Conservation (phyloP, 2,797 vertebrate genomes). For the Periparus ater region DNA sequence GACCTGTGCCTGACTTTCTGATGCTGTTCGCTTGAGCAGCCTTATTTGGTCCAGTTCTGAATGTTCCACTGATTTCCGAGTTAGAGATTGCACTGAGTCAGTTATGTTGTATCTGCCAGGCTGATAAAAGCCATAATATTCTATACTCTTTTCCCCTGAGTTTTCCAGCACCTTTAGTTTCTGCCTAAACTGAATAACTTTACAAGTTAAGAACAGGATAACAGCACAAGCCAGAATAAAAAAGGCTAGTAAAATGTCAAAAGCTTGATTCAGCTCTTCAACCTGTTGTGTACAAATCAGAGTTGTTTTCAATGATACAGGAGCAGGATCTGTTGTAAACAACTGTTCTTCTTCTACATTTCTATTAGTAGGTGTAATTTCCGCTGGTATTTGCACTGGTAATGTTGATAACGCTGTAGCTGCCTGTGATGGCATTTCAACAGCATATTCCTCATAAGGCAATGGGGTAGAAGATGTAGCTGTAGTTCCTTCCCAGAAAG, state of each 20-base stretch:
- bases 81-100: constrained; percentile 57
- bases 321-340: constrained; percentile 47
- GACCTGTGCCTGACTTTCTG: constrained; percentile 79
- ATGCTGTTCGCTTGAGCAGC: constrained; percentile 71
- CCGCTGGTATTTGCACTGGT: constrained; percentile 38
- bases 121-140: constrained; percentile 83
- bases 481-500: constrained; percentile 41
- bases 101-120: constrained; percentile 75
- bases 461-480: constrained; percentile 8
- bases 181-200: constrained; percentile 74
- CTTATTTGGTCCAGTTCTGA: constrained; percentile 71
- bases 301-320: constrained; percentile 69
- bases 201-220: constrained; percentile 76
- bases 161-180: constrained; percentile 71
- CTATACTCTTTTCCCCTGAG: constrained; percentile 76
- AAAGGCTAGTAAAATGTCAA: constrained; percentile 80
- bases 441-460: constrained; percentile 24
- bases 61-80: constrained; percentile 51
- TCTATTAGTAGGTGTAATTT: constrained; percentile 57
- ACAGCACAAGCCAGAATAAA: constrained; percentile 79
- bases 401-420: constrained; percentile 5
- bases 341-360: constrained; percentile 24
- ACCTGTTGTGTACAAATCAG: constrained; percentile 72
- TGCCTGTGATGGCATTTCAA: constrained; percentile 17
- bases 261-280: constrained; percentile 75